phyloP scores from a whole-genome alignment of 2,888 invertebrate genomes.

The Orchesella flavescens region DNA sequence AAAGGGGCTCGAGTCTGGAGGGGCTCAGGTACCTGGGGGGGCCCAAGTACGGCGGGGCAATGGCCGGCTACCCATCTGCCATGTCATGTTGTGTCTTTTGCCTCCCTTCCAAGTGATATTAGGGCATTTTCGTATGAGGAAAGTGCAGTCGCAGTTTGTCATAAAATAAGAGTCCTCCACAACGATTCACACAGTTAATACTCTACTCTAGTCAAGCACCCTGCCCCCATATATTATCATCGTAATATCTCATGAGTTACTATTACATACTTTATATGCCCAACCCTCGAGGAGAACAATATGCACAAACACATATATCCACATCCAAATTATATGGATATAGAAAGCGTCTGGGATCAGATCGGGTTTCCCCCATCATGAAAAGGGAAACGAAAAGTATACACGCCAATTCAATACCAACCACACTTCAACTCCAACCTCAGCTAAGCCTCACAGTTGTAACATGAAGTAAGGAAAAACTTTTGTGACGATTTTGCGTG shows the following conservation, averaged over 20 bases:
- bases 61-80: too few relatives aligned
- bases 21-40: too few relatives aligned
- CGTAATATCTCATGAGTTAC: not conserved
- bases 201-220: not conserved
- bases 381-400: not conserved
- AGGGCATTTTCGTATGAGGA: conserved; percentile 17
- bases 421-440: not conserved
- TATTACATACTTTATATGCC: too few relatives aligned
- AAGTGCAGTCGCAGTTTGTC: conserved; percentile 5
- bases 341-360: not conserved
- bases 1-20: too few relatives aligned
- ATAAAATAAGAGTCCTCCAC: conserved; percentile 32
- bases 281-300: not conserved
- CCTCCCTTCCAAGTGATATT: conserved; percentile 1
- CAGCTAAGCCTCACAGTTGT: too few relatives aligned
- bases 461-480: too few relatives aligned
- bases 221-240: conserved; percentile 25
- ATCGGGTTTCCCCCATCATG: not conserved
- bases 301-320: not conserved
- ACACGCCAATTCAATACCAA: not conserved
- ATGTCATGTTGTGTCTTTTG: not conserved
- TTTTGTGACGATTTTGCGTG: too few relatives aligned
- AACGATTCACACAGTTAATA: conserved; percentile 8
- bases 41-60: too few relatives aligned
- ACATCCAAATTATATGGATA: not conserved